Evolutionary conservation across 2,113 vertebrate species (phyloP), one percentile per base, ranked within the genome.

Genomic region (Syrmaticus mikado): DNA sequence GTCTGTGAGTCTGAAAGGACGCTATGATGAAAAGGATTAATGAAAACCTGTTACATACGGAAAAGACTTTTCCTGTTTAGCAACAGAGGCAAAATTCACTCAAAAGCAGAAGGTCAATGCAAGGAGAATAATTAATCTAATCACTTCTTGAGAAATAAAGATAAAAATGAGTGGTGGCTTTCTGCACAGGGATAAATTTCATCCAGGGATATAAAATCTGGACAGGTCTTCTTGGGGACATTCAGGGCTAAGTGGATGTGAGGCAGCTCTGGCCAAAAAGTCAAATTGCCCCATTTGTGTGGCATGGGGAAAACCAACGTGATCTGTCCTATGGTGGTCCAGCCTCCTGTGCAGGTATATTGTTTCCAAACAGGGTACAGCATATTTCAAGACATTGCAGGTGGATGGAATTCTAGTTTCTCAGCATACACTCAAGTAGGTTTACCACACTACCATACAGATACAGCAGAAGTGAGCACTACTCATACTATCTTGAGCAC

Each of bases 61-160:
- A 82, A 66, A 84, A 60, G 30, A 28, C 13, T 28, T 58, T 55
- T 66, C 24, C 45, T 75, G 30, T 50, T 17, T 55, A 72, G 19
- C 48, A 89, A 61, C 38, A 91, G 71, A 73, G 55, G n/a, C 16
- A 87, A 94, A 92, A 91, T 80, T 82, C 45, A 13, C 21, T 80
- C 30, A 24, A 62, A 88, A 75, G 53, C 11, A 36, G 58, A 58
- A 87, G 43, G n/a, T 74, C 46, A 32, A 27, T 67, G 30, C 25
- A 79, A 89, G 48, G 36, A 30, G 10, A 89, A 68, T 72, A 43
- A 64, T 62, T 64, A 6, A 25, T 65, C 27, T 87, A 70, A 84
- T 81, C 36, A 28, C 13, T 67, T 32, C 30, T 36, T 68, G 52
- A 68, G 58, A 79, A 87, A 81, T 38, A 58, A 52, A 70, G 43